These are phyloP conservation scores for Drosophila prolongata DNA, from an alignment of 2,888 invertebrate species.

Conservation along the genomic window DNA sequence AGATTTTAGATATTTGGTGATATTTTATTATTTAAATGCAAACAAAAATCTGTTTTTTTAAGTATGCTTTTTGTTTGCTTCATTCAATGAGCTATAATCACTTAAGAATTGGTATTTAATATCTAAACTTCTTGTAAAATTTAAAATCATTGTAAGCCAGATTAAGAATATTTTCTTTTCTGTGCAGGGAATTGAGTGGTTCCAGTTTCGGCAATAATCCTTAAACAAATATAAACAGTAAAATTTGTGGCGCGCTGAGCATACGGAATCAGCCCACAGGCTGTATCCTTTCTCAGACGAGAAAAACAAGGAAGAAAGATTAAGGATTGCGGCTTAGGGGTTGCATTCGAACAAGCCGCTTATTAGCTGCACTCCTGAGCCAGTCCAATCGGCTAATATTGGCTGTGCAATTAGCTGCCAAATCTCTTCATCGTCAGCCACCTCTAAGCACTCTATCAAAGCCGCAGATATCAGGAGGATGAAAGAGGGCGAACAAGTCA, in stretches of 20 bases:
- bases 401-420: constrained; percentile 33
- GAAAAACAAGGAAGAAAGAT: constrained; percentile 14
- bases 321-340: constrained; percentile 22
- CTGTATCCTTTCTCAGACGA: constrained; percentile 1
- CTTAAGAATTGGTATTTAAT: too few relatives aligned
- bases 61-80: too few relatives aligned
- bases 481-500: constrained; percentile 55
- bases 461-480: constrained; percentile 44
- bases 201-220: not conserved
- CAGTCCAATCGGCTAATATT: constrained; percentile 10
- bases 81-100: too few relatives aligned
- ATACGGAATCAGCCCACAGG: constrained; percentile 18
- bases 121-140: too few relatives aligned
- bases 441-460: constrained; percentile 50
- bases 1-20: too few relatives aligned
- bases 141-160: too few relatives aligned
- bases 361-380: constrained; percentile 22
- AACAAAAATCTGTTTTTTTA: too few relatives aligned
- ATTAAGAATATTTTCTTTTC: not conserved
- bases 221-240: constrained; percentile 70
- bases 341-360: constrained; percentile 16
- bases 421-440: constrained; percentile 28
- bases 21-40: too few relatives aligned
- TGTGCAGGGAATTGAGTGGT: not conserved
- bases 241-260: constrained; percentile 37